Conservation (phyloP, 1,140 invertebrate genomes). For the Hermetia illucens region DNA sequence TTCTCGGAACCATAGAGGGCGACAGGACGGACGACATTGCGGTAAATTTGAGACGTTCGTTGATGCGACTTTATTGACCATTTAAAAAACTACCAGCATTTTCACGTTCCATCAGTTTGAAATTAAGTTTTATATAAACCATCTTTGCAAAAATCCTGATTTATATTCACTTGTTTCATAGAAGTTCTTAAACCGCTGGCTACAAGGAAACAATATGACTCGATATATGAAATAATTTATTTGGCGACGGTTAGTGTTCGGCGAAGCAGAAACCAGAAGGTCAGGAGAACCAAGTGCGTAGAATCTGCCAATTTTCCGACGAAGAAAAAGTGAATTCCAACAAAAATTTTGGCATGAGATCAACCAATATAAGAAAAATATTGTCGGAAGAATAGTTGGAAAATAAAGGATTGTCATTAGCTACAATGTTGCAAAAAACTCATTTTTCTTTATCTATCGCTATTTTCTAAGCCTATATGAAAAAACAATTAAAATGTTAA, state of each 20-base stretch:
- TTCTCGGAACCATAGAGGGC: no score
- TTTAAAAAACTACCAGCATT: no score
- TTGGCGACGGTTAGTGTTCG: no score
- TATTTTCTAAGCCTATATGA: not conserved
- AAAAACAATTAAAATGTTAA: not conserved
- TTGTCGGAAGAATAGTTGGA: not conserved
- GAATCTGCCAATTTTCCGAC: no score
- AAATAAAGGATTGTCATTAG: not conserved
- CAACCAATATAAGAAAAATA: not conserved
- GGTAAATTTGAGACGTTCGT: no score
- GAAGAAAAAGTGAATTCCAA: no score
- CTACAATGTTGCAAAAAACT: not conserved
- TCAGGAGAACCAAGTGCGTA: no score
- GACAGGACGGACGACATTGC: no score
- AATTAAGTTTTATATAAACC: not conserved
- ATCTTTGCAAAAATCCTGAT: not conserved
- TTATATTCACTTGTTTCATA: not conserved
- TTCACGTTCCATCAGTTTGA: no score
- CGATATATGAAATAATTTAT: not conserved
- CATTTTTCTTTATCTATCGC: not conserved
- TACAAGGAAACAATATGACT: not conserved
- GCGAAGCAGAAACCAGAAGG: no score
- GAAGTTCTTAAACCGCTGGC: not conserved
- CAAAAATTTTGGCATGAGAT: not conserved
- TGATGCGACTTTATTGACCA: no score